These are phyloP conservation scores for Arnoldichthys spilopterus DNA, from an alignment of 2,797 vertebrate genomes.

Conservation along the genomic window DNA sequence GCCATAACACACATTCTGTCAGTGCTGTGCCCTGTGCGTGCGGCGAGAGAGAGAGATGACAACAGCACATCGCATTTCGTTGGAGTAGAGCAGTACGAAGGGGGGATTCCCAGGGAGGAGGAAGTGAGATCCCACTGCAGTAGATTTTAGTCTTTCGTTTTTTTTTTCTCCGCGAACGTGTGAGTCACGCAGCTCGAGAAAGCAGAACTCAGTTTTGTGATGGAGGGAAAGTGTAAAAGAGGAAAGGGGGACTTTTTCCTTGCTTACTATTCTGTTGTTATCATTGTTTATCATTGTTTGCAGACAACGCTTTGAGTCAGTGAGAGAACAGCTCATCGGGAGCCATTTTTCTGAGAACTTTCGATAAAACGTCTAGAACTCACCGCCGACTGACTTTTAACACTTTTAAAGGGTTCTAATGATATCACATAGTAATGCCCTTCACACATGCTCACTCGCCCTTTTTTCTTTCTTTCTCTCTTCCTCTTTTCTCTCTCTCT, in stretches of 20 bases:
- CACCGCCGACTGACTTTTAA: no score
- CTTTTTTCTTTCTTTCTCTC: neutral
- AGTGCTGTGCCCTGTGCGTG: conserved; percentile 2
- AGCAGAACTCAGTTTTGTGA: neutral
- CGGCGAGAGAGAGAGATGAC: neutral
- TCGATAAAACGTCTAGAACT: neutral
- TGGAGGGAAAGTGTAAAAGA: neutral
- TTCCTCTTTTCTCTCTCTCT: no score
- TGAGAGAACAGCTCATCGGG: neutral
- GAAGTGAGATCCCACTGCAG: conserved; percentile 36
- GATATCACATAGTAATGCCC: no score
- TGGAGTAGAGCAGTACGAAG: conserved; percentile 16
- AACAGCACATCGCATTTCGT: neutral
- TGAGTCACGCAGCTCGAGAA: neutral
- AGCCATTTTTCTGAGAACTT: neutral
- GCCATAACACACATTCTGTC: neutral
- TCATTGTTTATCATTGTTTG: neutral
- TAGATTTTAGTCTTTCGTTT: neutral
- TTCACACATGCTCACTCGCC: no score
- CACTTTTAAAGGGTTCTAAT: no score
- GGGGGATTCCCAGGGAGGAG: conserved; percentile 52
- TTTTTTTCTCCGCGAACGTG: neutral
- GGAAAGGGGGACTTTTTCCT: conserved; percentile 17
- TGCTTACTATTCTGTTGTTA: neutral
- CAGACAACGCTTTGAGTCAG: neutral